Evolutionary conservation across 2,888 invertebrate species (phyloP), one percentile per base, ranked within the genome.

Genomic region (Drosophila ustulata): DNA sequence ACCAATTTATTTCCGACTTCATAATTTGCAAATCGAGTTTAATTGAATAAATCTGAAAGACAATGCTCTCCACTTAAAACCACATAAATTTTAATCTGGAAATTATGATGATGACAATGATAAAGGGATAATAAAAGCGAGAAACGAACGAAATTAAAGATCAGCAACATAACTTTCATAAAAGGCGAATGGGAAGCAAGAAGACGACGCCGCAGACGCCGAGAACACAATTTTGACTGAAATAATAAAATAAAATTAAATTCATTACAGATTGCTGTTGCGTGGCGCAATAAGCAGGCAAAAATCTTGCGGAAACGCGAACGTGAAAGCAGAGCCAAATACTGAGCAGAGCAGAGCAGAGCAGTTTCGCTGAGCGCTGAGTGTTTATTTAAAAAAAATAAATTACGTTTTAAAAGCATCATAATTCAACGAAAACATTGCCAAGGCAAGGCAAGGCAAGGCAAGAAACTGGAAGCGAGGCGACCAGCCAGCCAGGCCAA

Each of bases 351-450:
- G 30, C 30, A 30, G 37, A 37, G 37, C 37, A 11, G 5, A 37
- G 37, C 37, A 37, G 37, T n/a, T n/a, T 18, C 18, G 2, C 18
- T 1, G 1, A 34, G 37, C 61, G 72, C 71, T 63, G 79, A 71
- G 82, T 83, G 86, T 86, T 88, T 88, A 83, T 88, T 83, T 88
- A 80, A 88, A 88, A 77, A 85, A 88, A 79, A 83, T 85, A 88
- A 88, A 84, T 84, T 84, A 83, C 88, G 80, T 86, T 84, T 84
- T 88, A 88, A 84, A 84, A 84, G 83, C 83, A 86, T 84, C 83
- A 84, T 84, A 84, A 84, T 88, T 84, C 89, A 84, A 84, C 67
- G 81, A 86, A 88, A 88, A 86, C 83, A 88, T 73, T 73, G 68
- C 80, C 75, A 80, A 18, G 18, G 18, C 18, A 18, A 18, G 18